Evolutionary conservation across 1,140 invertebrate genomes (phyloP).

Genomic region (Grapholita molesta): DNA sequence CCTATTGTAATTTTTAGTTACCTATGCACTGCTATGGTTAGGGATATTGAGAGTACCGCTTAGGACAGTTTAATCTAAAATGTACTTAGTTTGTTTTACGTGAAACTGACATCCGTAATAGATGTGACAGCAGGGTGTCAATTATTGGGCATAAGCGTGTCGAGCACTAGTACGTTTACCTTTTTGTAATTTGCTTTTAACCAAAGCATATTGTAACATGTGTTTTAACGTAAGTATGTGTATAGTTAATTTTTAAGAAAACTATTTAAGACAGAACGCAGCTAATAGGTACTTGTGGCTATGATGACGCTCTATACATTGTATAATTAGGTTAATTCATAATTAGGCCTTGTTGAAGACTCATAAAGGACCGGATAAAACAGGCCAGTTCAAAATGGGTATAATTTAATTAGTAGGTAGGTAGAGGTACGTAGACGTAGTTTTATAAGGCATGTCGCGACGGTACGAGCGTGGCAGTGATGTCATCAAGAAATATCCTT

Average conservation of each 20-base stretch:
- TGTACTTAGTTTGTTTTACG: too few species aligned
- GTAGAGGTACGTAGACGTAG: constrained; percentile 6
- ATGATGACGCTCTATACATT: background rate
- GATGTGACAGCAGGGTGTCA: too few species aligned
- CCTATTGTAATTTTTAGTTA: too few species aligned
- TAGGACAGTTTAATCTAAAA: too few species aligned
- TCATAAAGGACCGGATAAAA: background rate
- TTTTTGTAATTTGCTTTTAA: too few species aligned
- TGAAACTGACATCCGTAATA: too few species aligned
- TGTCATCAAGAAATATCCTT: background rate
- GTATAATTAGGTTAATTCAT: constrained; percentile 3
- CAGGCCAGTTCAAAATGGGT: background rate
- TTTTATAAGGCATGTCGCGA: background rate
- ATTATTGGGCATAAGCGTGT: too few species aligned
- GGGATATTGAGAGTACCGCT: too few species aligned
- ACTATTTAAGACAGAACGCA: background rate
- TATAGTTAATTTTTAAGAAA: background rate
- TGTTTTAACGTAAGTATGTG: too few species aligned
- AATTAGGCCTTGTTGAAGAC: background rate
- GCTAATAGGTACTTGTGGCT: background rate
- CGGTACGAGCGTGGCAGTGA: background rate
- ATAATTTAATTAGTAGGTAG: constrained; percentile 9
- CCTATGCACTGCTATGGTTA: too few species aligned
- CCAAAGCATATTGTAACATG: too few species aligned
- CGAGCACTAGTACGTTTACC: too few species aligned